These are phyloP conservation scores for Drosophila tripunctata DNA, from an alignment of 2,888 invertebrate genomes.

Conservation along the genomic window DNA sequence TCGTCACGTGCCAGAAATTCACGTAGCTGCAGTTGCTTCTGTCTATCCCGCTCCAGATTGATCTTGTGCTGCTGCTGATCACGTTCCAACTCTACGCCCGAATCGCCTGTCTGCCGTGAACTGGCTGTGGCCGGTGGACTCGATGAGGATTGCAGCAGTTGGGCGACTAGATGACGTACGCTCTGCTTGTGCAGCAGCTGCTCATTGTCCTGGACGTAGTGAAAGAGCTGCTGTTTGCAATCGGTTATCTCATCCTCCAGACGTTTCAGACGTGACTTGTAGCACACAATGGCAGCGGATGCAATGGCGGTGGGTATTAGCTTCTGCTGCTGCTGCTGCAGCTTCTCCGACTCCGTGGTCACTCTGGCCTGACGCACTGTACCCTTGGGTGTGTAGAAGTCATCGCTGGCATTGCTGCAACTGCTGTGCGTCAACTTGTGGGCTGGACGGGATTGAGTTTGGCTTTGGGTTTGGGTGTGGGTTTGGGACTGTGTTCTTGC, in stretches of 20 bases:
- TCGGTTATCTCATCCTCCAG: constrained; percentile 56
- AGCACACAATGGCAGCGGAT: constrained; percentile 35
- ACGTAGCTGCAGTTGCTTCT: constrained; percentile 41
- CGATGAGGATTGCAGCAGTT: constrained; percentile 22
- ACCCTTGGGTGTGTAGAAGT: constrained; percentile 17
- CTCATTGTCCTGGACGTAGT: constrained; percentile 49
- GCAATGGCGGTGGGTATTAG: not conserved
- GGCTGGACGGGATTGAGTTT: too few species aligned
- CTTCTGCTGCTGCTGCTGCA: not conserved
- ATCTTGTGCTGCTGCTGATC: not conserved
- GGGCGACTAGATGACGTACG: constrained; percentile 44
- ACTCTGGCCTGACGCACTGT: not conserved
- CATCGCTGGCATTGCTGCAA: not conserved
- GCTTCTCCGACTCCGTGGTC: not conserved
- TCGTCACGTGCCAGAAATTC: constrained; percentile 61
- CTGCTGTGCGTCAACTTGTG: too few species aligned
- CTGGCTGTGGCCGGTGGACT: not conserved
- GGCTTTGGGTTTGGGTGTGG: not conserved
- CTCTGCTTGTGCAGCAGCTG: constrained; percentile 32
- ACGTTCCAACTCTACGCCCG: constrained; percentile 6
- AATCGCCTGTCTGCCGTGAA: constrained; percentile 8
- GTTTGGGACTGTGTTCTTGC: too few species aligned
- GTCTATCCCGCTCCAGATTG: too few species aligned
- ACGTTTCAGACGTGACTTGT: constrained; percentile 36
- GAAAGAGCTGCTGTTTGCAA: constrained; percentile 51